A percentile compares a stretch with the other conserved stretches of the same genome.
Evolutionary conservation across 2,797 vertebrate genomes (phyloP).

Genomic region (Hippoglossus hippoglossus): DNA sequence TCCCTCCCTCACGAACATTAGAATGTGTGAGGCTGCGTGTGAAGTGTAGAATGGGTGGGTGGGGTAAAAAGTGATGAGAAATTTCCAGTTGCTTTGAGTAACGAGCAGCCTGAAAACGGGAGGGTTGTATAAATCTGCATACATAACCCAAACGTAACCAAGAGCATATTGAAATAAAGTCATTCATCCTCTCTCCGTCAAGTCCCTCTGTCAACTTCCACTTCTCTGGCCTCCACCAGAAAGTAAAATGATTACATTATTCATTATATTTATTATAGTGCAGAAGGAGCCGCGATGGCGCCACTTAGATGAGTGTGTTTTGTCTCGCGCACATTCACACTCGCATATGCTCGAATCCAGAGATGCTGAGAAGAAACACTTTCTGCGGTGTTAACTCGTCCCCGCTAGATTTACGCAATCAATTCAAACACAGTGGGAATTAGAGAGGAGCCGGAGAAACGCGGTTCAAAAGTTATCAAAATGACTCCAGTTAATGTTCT

Average conservation of each 20-base stretch:
- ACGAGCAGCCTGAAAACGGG: slow-evolving; percentile 46
- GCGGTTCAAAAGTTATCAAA: slow-evolving; percentile 57
- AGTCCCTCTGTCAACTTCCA: slow-evolving; percentile 47
- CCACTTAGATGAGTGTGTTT: slow-evolving; percentile 19
- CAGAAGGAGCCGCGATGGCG: slow-evolving; percentile 33
- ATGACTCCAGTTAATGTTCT: slow-evolving; percentile 45
- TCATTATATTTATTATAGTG: slow-evolving; percentile 63
- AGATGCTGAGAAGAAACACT: slow-evolving; percentile 41
- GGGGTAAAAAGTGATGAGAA: slow-evolving; percentile 41
- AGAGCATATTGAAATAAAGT: slow-evolving; percentile 58
- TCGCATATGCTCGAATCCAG: slow-evolving; percentile 33
- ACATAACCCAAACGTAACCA: slow-evolving; percentile 54
- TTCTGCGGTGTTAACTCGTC: slow-evolving; percentile 35
- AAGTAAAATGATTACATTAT: slow-evolving; percentile 63
- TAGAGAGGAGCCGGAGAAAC: slow-evolving; percentile 44
- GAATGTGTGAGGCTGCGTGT: slow-evolving; percentile 33
- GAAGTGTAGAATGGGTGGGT: slow-evolving; percentile 38
- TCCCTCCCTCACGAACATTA: slow-evolving; percentile 36
- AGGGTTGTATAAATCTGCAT: slow-evolving; percentile 74
- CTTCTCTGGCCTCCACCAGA: slow-evolving; percentile 35
- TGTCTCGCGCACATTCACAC: slow-evolving; percentile 17
- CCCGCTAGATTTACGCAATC: slow-evolving; percentile 60
- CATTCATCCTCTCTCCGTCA: slow-evolving; percentile 63
- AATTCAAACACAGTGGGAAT: slow-evolving; percentile 62
- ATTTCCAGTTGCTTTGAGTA: slow-evolving; percentile 67